Base-by-base conservation (phyloP, 2,888 invertebrate genomes). In the Catocala sponsa region DNA sequence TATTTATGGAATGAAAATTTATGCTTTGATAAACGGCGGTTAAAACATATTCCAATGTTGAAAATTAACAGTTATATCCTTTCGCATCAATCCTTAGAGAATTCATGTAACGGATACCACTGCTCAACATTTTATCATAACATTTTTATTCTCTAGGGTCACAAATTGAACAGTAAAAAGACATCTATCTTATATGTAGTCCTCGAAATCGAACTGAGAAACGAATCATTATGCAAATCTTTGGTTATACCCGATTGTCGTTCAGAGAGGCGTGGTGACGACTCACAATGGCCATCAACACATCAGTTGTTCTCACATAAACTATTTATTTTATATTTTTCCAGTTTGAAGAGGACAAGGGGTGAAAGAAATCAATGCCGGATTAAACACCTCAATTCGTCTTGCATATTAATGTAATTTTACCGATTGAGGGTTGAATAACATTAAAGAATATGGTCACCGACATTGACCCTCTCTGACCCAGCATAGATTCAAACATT, bases 381-480 rank as follows among this genome's bases (percentile, higher is more conserved):
- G 87, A 92, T 92, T 92, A 89, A 87, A 81, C 86, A 80, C 82
- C 79, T 88, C 85, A 79, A 89, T 89, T 86, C 86, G 82, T 83
- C 85, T 82, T 88, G 87, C 87, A 86, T 86, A 86, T 83, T 85
- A 88, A 72, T 58, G 51, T 55, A 38, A 43, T 54, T 63, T 66
- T 55, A 25, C 55, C 76, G 70, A 80, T 84, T 80, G 73, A 74
- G 77, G 76, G 78, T 81, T 69, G 81, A 74, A 54, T 46, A 43
- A 58, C 5, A 53, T 10, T 49, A 62, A 2, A 73, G 74, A 38
- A 38, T 38, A 38, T 25, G 25, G 25, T 25, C 25, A 25, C 25
- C 25, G 35, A 9, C 9, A 38, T 9, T 38, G 7, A 5, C 35
- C 6, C 7, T 2, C 9, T 6, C 9, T 6, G 9, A 7, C 35